Evolutionary conservation across 35 echinoderm and acorn worm genomes (phyloP).

Genomic region (Strongylocentrotus purpuratus): DNA sequence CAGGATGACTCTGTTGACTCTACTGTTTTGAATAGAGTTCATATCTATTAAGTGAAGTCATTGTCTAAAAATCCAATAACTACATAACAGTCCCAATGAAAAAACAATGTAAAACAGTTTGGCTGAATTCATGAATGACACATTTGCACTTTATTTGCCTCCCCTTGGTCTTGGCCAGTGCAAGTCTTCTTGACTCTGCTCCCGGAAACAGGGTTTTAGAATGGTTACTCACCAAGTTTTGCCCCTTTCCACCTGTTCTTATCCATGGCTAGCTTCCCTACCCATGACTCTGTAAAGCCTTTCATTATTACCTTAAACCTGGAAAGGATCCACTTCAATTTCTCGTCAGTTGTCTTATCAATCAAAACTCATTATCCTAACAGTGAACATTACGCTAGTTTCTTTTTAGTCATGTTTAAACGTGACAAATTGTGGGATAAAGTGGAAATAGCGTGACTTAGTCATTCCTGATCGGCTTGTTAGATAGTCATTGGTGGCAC

Average conservation of each 20-base stretch:
- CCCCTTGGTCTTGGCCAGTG: background rate
- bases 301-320: background rate
- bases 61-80: background rate
- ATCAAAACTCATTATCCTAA: background rate
- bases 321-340: background rate
- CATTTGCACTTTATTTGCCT: background rate
- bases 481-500: background rate
- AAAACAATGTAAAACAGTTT: background rate
- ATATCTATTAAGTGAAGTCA: background rate
- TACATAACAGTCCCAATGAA: constrained; percentile 15
- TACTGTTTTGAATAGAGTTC: background rate
- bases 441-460: background rate
- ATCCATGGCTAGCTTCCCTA: background rate
- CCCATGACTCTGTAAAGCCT: background rate
- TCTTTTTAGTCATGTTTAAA: background rate
- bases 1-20: background rate
- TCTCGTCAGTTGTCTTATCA: background rate
- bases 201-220: background rate
- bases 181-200: background rate
- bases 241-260: background rate
- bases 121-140: background rate
- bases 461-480: background rate
- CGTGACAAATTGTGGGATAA: background rate
- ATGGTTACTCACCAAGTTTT: background rate
- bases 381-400: background rate